Evolutionary conservation across 2,797 vertebrate genomes (phyloP).

Genomic region (Rachycentron canadum): DNA sequence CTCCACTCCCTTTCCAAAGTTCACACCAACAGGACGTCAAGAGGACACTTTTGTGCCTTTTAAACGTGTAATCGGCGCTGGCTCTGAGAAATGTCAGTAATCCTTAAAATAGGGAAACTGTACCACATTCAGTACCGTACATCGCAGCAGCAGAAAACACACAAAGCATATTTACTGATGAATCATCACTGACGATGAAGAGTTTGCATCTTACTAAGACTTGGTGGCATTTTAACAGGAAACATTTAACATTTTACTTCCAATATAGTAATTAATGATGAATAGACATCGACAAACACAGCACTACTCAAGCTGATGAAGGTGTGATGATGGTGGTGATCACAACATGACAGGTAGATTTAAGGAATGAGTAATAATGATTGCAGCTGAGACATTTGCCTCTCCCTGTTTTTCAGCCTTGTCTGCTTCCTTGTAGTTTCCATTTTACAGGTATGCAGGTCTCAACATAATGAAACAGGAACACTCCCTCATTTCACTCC

Average conservation of each 20-base stretch:
- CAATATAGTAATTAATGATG: not conserved
- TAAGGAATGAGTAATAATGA: not conserved
- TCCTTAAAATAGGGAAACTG: not conserved
- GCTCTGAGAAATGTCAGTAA: not conserved
- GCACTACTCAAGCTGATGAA: not conserved
- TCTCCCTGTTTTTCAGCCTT: not conserved
- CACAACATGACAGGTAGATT: not conserved
- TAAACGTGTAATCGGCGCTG: not conserved
- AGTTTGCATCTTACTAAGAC: no score
- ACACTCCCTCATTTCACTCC: constrained; percentile 9
- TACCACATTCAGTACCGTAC: not conserved
- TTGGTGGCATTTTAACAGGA: not conserved
- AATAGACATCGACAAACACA: not conserved
- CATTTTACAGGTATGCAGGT: constrained; percentile 45
- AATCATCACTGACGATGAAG: not conserved
- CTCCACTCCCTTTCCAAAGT: not conserved
- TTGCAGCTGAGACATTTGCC: not conserved
- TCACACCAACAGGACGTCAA: not conserved
- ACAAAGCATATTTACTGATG: no score
- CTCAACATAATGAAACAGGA: constrained; percentile 49
- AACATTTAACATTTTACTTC: no score
- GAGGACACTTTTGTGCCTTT: not conserved
- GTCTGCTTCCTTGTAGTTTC: constrained; percentile 14
- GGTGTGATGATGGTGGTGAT: not conserved
- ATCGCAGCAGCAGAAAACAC: not conserved